Conservation (phyloP, 1,140 invertebrate species). For the Goniozus legneri region DNA sequence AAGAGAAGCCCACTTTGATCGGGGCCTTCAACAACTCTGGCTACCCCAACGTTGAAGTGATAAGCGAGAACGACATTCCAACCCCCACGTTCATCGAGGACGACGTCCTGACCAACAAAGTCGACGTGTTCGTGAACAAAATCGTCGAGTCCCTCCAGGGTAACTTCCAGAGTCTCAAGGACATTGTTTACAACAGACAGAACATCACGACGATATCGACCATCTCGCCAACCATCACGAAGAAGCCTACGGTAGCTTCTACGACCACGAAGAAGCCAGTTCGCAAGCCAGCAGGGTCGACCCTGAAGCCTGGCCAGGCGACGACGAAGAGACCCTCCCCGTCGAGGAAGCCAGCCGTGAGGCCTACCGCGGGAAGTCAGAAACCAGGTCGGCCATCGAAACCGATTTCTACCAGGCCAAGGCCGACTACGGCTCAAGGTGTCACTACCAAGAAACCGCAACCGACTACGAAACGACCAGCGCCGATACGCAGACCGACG, state of each 20-base stretch:
- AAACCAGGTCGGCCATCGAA: conserved; percentile 20
- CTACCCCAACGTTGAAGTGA: conserved; percentile 47
- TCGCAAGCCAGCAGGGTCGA: conserved; percentile 28
- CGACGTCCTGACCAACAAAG: conserved; percentile 70
- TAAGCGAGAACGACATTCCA: conserved; percentile 63
- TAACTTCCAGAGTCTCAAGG: conserved; percentile 70
- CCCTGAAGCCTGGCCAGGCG: conserved; percentile 15
- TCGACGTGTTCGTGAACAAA: conserved; percentile 77
- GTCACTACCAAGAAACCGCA: conserved; percentile 43
- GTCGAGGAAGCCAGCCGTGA: conserved; percentile 47
- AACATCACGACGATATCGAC: conserved; percentile 37
- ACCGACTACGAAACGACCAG: conserved; percentile 28
- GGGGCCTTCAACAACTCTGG: conserved; percentile 58
- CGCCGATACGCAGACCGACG: conserved; percentile 39
- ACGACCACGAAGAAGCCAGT: conserved; percentile 35
- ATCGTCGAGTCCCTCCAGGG: conserved; percentile 77
- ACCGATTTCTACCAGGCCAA: conserved; percentile 39
- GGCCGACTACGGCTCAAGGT: conserved; percentile 31
- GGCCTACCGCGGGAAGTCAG: conserved; percentile 17
- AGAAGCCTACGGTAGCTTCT: conserved; percentile 29
- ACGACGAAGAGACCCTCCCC: conserved; percentile 41
- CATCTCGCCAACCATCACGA: conserved; percentile 25
- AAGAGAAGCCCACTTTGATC: conserved; percentile 50
- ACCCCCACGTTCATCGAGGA: conserved; percentile 73
- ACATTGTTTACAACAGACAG: conserved; percentile 66